Evolutionary conservation across 2,797 vertebrate species (phyloP).

Genomic region (Hyperoplus lanceolatus): DNA sequence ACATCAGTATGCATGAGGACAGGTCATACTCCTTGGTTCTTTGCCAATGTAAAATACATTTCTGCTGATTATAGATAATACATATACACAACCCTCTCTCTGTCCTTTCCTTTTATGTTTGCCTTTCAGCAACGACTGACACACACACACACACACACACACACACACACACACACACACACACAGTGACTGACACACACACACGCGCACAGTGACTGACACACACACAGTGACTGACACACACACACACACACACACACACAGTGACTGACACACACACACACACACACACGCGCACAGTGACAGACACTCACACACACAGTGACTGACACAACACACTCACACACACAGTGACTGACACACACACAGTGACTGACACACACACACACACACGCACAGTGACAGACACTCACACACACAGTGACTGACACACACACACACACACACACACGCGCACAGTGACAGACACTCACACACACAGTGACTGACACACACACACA

Average conservation of each 20-base stretch:
- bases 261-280: too few relatives aligned
- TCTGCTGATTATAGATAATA: constrained; percentile 25
- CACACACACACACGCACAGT: not conserved
- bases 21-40: constrained; percentile 48
- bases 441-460: too few relatives aligned
- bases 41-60: constrained; percentile 46
- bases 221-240: too few relatives aligned
- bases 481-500: not conserved
- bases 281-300: too few relatives aligned
- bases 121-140: constrained; percentile 7
- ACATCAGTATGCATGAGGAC: constrained; percentile 65
- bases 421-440: too few relatives aligned
- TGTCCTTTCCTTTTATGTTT: not conserved
- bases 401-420: too few relatives aligned
- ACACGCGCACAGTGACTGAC: too few relatives aligned
- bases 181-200: too few relatives aligned
- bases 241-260: too few relatives aligned
- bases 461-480: too few relatives aligned
- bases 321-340: too few relatives aligned
- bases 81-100: not conserved
- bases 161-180: not conserved
- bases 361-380: not conserved
- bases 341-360: not conserved
- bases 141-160: not conserved
- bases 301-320: too few relatives aligned